Percentiles rank a stretch among this genome's conserved stretches.
phyloP scores from a whole-genome alignment of 1,140 invertebrate genomes.

The Calliphora vicina region DNA sequence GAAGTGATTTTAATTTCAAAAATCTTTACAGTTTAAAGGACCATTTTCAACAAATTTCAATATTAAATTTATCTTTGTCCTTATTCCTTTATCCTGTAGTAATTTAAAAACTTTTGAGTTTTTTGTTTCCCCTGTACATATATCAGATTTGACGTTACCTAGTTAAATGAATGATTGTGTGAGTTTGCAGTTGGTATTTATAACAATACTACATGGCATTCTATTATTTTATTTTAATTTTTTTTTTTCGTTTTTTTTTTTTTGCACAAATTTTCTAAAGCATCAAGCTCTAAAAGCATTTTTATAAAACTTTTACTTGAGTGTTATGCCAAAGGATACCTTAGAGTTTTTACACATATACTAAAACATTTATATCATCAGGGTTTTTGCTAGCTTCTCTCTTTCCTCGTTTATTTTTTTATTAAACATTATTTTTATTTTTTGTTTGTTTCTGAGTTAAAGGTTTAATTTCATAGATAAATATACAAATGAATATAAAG shows the following conservation, averaged over 20 bases:
- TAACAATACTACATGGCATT: background rate
- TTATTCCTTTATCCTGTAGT: too few relatives aligned
- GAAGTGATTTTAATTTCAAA: too few relatives aligned
- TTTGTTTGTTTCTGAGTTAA: background rate
- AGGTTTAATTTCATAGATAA: constrained; percentile 2
- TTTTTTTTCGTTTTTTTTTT: too few relatives aligned
- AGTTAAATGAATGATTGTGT: background rate
- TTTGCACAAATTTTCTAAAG: too few relatives aligned
- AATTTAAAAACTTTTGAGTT: too few relatives aligned
- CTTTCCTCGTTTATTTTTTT: background rate
- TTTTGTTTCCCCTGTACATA: too few relatives aligned
- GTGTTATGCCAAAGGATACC: background rate
- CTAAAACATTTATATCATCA: too few relatives aligned
- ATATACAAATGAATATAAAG: background rate
- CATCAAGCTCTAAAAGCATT: background rate
- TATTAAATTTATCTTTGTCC: too few relatives aligned
- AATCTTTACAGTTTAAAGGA: too few relatives aligned
- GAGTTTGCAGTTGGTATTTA: background rate
- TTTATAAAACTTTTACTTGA: background rate
- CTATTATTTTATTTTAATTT: too few relatives aligned
- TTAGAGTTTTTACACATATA: background rate
- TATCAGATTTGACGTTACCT: background rate
- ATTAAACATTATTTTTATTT: background rate
- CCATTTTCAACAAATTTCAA: too few relatives aligned
- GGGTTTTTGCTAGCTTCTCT: background rate